phyloP scores from a whole-genome alignment of 2,797 vertebrate genomes.

The Poecilia velifera region DNA sequence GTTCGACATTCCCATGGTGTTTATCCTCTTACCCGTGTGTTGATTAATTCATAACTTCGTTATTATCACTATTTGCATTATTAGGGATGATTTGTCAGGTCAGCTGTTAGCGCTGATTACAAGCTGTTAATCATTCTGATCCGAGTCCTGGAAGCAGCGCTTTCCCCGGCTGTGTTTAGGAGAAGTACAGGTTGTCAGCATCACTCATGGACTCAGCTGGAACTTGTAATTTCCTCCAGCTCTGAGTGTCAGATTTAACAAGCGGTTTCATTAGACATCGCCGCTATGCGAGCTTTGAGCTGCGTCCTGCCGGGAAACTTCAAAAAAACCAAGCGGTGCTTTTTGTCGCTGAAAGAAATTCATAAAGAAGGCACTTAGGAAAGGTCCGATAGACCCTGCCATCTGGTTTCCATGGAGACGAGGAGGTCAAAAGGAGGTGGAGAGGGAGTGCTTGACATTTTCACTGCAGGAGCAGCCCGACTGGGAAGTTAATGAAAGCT shows the following conservation, averaged over 20 bases:
- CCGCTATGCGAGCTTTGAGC: slow-evolving; percentile 5
- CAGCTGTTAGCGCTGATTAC: neutral
- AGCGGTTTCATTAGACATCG: slow-evolving; percentile 39
- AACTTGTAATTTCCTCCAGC: slow-evolving; percentile 47
- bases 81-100: slow-evolving; percentile 2
- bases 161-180: slow-evolving; percentile 13
- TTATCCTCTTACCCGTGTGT: neutral
- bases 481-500: slow-evolving; percentile 1
- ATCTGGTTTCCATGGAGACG: slow-evolving; percentile 35
- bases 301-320: slow-evolving; percentile 21
- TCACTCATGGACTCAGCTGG: slow-evolving; percentile 35
- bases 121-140: slow-evolving; percentile 3
- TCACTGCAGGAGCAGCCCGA: slow-evolving; percentile 15
- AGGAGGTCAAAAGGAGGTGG: neutral
- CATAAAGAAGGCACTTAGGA: neutral
- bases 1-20: neutral
- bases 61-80: neutral
- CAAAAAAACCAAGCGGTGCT: slow-evolving; percentile 8
- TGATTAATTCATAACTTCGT: neutral
- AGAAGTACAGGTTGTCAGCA: slow-evolving; percentile 26
- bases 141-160: neutral
- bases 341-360: slow-evolving; percentile 27
- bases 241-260: slow-evolving; percentile 39
- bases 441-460: slow-evolving; percentile 24
- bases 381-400: slow-evolving; percentile 3